A percentile compares a stretch with the other conserved stretches of the same genome.
Conservation (phyloP, 2,113 vertebrate species). For the Anarrhichthys ocellatus region DNA sequence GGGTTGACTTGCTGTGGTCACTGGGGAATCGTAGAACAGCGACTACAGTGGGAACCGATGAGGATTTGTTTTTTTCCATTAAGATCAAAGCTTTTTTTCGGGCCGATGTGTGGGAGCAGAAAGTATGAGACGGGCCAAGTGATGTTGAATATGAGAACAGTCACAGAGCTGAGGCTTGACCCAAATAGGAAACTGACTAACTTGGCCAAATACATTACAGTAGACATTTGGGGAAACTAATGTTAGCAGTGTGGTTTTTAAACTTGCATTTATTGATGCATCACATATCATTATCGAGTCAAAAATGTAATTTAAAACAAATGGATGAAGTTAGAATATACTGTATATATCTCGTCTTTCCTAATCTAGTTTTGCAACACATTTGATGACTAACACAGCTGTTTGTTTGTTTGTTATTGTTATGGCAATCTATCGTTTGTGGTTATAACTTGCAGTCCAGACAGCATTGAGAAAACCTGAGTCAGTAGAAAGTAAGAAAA, state of each 20-base stretch:
- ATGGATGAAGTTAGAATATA: neutral
- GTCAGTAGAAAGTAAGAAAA: neutral
- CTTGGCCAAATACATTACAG: neutral
- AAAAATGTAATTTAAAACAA: neutral
- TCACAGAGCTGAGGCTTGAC: neutral
- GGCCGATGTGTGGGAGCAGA: slow-evolving; percentile 39
- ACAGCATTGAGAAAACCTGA: neutral
- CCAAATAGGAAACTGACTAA: neutral
- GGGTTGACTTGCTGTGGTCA: slow-evolving; percentile 32
- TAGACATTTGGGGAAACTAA: neutral
- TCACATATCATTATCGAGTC: neutral
- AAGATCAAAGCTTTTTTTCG: slow-evolving; percentile 55
- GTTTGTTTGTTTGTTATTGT: neutral
- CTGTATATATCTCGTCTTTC: neutral
- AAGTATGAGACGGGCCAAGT: slow-evolving; percentile 11
- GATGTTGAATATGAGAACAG: neutral
- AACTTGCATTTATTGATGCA: neutral
- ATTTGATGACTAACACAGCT: neutral
- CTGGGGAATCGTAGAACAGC: slow-evolving; percentile 46
- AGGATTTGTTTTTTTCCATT: slow-evolving; percentile 43
- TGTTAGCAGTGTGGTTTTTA: neutral
- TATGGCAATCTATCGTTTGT: neutral
- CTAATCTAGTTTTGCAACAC: neutral
- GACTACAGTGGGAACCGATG: slow-evolving; percentile 48
- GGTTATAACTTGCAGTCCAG: neutral